These are phyloP conservation scores for Manis crassicaudata DNA, from an alignment of 2,797 vertebrate species.

Conservation along the genomic window DNA sequence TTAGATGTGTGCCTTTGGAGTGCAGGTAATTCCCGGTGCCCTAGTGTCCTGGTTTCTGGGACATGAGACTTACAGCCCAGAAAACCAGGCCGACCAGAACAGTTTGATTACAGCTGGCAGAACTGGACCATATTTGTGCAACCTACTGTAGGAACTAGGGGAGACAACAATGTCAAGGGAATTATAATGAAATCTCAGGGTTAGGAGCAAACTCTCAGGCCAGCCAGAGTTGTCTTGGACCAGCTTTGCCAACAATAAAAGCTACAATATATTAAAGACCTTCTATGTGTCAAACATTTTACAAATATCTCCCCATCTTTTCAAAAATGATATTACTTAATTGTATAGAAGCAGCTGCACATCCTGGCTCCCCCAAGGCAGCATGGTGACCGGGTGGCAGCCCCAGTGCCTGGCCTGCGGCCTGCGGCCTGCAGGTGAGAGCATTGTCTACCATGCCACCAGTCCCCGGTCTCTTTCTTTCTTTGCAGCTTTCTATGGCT, in stretches of 20 bases:
- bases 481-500: not conserved
- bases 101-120: no score
- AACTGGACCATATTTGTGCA: no score
- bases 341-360: not conserved
- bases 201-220: not conserved
- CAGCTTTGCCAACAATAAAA: not conserved
- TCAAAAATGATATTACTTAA: not conserved
- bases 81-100: not conserved
- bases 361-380: no score
- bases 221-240: not conserved
- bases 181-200: not conserved
- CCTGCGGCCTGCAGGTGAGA: no score
- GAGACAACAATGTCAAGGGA: accelerated
- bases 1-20: not conserved
- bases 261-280: not conserved
- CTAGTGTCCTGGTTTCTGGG: no score
- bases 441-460: no score
- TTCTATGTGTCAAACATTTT: not conserved
- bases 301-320: not conserved
- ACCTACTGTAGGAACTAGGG: not conserved
- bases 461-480: no score
- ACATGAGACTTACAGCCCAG: not conserved
- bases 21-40: not conserved
- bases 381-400: no score
- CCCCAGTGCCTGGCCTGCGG: no score